Base-by-base conservation (phyloP, 2,797 vertebrate genomes). In the Hypotaenidia okinawae region DNA sequence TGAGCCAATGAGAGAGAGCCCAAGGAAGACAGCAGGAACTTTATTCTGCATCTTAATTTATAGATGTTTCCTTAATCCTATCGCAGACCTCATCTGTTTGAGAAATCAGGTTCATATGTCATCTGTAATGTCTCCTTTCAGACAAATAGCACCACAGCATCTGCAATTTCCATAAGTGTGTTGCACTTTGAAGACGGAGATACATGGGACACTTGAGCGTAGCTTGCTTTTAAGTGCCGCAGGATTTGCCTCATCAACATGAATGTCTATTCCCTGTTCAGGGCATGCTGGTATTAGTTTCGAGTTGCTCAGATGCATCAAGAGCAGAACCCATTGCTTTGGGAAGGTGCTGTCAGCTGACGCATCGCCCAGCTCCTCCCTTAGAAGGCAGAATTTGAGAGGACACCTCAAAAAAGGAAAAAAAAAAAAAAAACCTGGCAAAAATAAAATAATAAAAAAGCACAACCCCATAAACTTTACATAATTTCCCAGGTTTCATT, bases 21-120 rank as follows among this genome's bases (percentile, higher is more conserved):
- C 59, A 74, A 79, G 78, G 81, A 95, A 96, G 75, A 77, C 81
- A 93, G 84, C 70, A 62, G 70, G 90, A 95, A 87, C 64, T 94
- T 94, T 77, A 63, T 93, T 94, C 95, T 63, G 85, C 95, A 91
- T 95, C 94, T 96, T 96, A 87, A 95, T 97, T 94, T 97, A 86
- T 78, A 81, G 90, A 93, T 91, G 89, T 92, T 96, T 97, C 93
- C 95, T 92, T 89, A 77, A 96, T 85, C 91, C 74, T 96, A 84
- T 95, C 95, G 66, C 84, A 90, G 85, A 67, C 64, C 87, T 96
- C 76, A 59, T 92, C 67, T 86, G 73, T 89, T 94, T 93, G 76
- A 94, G 93, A 92, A 96, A 97, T 90, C 93, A 84, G 83, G 81
- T 94, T 94, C 87, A 72, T 92, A 79, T 77, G 93, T 95, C 95